Evolutionary conservation across 30 jellyfish, hydroid and myxozoan genomes (phyloP).

Genomic region (Sanderia malayensis): DNA sequence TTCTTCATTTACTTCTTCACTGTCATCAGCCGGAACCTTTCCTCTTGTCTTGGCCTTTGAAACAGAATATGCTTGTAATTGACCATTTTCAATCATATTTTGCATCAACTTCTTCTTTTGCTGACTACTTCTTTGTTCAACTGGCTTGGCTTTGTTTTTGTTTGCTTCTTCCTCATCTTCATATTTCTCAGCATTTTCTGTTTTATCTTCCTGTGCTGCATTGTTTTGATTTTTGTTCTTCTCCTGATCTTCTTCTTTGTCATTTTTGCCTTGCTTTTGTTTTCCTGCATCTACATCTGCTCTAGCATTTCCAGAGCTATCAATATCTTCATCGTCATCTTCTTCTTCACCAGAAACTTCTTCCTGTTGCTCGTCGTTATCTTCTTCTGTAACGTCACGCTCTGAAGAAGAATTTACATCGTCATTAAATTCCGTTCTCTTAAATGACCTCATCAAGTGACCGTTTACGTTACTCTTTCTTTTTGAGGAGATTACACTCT

Average conservation of each 20-base stretch:
- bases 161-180: conserved; percentile 51
- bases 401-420: conserved; percentile 49
- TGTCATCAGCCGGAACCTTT: conserved; percentile 40
- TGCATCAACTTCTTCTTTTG: conserved; percentile 37
- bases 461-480: background rate
- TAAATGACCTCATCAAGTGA: background rate
- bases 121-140: conserved; percentile 18
- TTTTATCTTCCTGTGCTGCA: conserved; percentile 46
- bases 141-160: conserved; percentile 28
- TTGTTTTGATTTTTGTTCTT: conserved; percentile 14
- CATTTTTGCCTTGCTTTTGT: conserved; percentile 8
- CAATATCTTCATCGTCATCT: conserved; percentile 28
- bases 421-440: conserved; percentile 14
- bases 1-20: conserved; percentile 20
- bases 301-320: conserved; percentile 1
- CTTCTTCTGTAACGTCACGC: conserved; percentile 15
- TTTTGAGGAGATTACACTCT: background rate
- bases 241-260: conserved; percentile 5
- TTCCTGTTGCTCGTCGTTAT: conserved; percentile 8
- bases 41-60: conserved; percentile 35
- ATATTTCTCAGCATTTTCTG: conserved; percentile 54
- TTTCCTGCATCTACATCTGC: conserved; percentile 20
- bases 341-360: conserved; percentile 22
- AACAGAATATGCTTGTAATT: conserved; percentile 46
- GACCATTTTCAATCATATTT: conserved; percentile 39